These are phyloP conservation scores for Brachypodius melanocephalos DNA, from an alignment of 2,113 vertebrate genomes.

Conservation along the genomic window DNA sequence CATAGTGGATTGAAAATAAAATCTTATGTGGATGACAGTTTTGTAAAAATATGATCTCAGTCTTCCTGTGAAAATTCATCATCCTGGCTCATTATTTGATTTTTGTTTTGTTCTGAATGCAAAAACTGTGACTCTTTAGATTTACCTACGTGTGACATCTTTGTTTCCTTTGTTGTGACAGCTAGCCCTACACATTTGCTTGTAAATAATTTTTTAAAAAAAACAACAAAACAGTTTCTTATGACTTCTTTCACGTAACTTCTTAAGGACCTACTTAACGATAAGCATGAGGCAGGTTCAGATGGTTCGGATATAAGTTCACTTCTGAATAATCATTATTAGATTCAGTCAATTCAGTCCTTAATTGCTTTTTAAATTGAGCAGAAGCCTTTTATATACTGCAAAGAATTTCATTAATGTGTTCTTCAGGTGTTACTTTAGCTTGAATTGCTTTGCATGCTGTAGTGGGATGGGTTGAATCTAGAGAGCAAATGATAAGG, in stretches of 20 bases:
- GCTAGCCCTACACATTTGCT: background rate
- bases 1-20: background rate
- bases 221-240: background rate
- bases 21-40: background rate
- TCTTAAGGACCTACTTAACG: background rate
- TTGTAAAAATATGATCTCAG: background rate
- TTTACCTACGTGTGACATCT: background rate
- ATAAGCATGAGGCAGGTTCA: constrained; percentile 18
- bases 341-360: background rate
- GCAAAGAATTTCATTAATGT: background rate
- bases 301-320: background rate
- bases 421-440: background rate
- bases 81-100: background rate
- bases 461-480: background rate
- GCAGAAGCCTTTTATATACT: background rate
- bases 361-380: background rate
- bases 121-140: background rate
- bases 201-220: background rate
- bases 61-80: background rate
- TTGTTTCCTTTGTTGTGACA: constrained; percentile 32
- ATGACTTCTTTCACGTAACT: background rate
- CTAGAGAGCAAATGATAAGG: background rate
- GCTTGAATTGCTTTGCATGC: background rate
- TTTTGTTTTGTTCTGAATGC: background rate
- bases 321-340: background rate